These are phyloP conservation scores for Homalodisca vitripennis DNA, from an alignment of 1,140 invertebrate genomes.

Conservation along the genomic window DNA sequence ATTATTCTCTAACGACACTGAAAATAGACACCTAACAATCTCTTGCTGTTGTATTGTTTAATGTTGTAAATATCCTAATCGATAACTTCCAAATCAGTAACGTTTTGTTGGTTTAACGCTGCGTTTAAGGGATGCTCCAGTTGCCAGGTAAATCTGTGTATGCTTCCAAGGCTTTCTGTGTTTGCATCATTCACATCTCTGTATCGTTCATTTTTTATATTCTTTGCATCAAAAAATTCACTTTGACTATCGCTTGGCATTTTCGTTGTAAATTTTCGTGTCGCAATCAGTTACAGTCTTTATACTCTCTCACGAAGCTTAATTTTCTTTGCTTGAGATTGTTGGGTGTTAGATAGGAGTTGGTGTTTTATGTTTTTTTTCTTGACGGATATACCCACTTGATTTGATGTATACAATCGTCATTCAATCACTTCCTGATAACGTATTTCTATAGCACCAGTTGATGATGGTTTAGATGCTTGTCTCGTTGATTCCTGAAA, in stretches of 20 bases:
- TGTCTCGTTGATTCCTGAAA: too few relatives aligned
- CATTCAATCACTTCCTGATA: too few relatives aligned
- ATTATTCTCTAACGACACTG: too few relatives aligned
- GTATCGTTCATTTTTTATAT: conserved; percentile 23
- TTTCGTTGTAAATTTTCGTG: conserved; percentile 19
- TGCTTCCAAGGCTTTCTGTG: conserved; percentile 24
- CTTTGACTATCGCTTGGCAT: conserved; percentile 20
- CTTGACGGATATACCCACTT: too few relatives aligned
- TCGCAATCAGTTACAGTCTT: conserved; percentile 2
- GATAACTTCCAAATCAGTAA: conserved; percentile 14
- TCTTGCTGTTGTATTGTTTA: conserved; percentile 12
- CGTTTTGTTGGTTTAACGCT: conserved; percentile 7
- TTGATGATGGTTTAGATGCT: too few relatives aligned
- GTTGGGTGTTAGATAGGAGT: conserved; percentile 17
- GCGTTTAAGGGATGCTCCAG: conserved; percentile 20
- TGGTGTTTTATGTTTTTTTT: conserved; percentile 1
- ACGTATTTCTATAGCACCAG: too few relatives aligned
- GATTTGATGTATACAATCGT: too few relatives aligned
- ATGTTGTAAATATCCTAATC: conserved; percentile 18
- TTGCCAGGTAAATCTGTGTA: conserved; percentile 22
- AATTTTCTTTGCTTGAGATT: conserved; percentile 13
- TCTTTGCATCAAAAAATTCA: conserved; percentile 16
- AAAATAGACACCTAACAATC: conserved; percentile 27
- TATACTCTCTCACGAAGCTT: neutral
- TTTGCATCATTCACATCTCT: conserved; percentile 21